Conservation (phyloP, 2,797 vertebrate species). For the Adrianichthys oophorus region DNA sequence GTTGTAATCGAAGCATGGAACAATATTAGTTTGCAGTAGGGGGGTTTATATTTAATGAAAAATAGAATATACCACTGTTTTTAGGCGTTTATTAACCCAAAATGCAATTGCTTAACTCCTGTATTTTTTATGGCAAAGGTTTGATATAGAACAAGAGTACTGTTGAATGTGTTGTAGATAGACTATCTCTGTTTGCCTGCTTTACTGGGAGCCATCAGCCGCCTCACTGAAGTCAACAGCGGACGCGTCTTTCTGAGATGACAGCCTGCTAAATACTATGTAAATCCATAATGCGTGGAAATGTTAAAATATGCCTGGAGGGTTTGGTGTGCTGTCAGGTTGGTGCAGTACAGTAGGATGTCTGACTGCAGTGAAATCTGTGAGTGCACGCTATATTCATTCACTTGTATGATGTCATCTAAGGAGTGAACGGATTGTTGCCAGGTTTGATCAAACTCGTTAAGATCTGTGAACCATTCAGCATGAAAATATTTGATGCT, state of each 20-base stretch:
- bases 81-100: no score
- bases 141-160: conserved; percentile 49
- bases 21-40: no score
- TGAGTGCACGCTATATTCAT: conserved; percentile 1
- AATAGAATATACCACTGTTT: no score
- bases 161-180: conserved; percentile 43
- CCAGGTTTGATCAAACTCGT: no score
- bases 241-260: conserved; percentile 37
- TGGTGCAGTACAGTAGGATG: conserved; percentile 30
- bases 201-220: conserved; percentile 21
- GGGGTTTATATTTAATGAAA: no score
- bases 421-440: no score
- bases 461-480: no score
- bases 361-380: conserved; percentile 25
- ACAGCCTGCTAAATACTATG: conserved; percentile 33
- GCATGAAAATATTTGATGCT: no score
- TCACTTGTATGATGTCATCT: no score
- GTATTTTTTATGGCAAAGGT: conserved; percentile 2
- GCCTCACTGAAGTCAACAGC: conserved; percentile 24
- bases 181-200: conserved; percentile 43
- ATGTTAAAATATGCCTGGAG: conserved; percentile 35
- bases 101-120: no score
- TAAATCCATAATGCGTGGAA: conserved; percentile 55
- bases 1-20: no score
- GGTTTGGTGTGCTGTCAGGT: conserved; percentile 35